These are phyloP conservation scores for Eumeta japonica DNA, from an alignment of 1,140 invertebrate genomes.

Conservation along the genomic window DNA sequence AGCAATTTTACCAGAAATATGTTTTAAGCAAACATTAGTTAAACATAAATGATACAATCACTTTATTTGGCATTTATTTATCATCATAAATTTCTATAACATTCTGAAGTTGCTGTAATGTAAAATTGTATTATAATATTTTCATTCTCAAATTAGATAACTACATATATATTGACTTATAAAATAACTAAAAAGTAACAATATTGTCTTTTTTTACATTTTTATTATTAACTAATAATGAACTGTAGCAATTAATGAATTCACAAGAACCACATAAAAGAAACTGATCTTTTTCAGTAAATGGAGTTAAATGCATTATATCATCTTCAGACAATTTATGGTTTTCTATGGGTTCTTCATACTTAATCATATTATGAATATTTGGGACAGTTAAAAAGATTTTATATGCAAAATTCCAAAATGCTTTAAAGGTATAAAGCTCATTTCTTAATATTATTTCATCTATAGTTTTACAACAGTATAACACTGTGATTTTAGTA, in stretches of 20 bases:
- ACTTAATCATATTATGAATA: conserved; percentile 19
- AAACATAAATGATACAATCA: no score
- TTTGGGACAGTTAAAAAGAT: conserved; percentile 56
- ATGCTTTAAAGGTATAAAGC: conserved; percentile 55
- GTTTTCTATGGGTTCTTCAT: conserved; percentile 34
- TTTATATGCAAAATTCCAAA: conserved; percentile 68
- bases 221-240: no score
- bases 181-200: conserved; percentile 21
- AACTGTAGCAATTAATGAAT: conserved; percentile 29
- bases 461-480: conserved; percentile 54
- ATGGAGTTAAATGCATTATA: conserved; percentile 18
- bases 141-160: no score
- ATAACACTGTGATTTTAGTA: conserved; percentile 60
- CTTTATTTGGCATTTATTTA: no score
- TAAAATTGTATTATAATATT: no score
- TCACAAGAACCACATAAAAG: conserved; percentile 36
- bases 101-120: no score
- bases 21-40: no score
- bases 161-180: no score
- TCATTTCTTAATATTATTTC: conserved; percentile 61
- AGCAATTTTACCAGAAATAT: no score
- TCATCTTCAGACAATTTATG: conserved; percentile 20
- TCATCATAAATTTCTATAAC: no score
- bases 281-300: conserved; percentile 23
- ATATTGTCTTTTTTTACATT: no score